Evolutionary conservation across 2,888 invertebrate genomes (phyloP).

Genomic region (Heteromyza rotundicornis): DNA sequence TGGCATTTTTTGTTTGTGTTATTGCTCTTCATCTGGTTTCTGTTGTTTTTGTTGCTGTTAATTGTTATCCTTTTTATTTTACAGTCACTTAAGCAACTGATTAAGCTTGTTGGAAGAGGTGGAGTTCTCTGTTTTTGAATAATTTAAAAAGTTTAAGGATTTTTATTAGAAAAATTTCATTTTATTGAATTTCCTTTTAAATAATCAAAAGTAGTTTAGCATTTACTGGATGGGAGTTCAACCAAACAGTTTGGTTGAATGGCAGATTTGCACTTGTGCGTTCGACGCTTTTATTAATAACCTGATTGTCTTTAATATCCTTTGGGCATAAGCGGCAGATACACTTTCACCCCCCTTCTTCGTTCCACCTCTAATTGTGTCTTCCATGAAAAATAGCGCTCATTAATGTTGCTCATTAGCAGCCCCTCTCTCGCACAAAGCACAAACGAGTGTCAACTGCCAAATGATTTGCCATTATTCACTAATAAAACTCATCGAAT

Average conservation of each 20-base stretch:
- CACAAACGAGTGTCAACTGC: constrained; percentile 51
- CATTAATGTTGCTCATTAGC: constrained; percentile 62
- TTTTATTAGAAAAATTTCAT: no score
- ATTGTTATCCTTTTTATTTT: constrained; percentile 24
- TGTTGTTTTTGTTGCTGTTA: constrained; percentile 9
- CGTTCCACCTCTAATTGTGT: no score
- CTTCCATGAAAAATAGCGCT: constrained; percentile 51
- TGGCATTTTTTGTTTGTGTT: neutral
- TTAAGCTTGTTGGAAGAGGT: constrained; percentile 6
- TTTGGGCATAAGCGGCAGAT: neutral
- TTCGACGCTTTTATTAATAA: neutral
- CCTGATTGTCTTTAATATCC: neutral
- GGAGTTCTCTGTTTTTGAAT: neutral
- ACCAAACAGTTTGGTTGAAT: no score
- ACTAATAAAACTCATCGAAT: constrained; percentile 59
- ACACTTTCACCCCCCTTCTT: constrained; percentile 19
- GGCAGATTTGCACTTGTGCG: no score
- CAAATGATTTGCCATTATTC: constrained; percentile 61
- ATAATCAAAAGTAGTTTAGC: no score
- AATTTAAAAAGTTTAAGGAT: no score
- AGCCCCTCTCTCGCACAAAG: constrained; percentile 34
- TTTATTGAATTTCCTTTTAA: no score
- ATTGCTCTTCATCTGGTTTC: neutral
- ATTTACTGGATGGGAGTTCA: no score
- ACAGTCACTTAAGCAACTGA: constrained; percentile 23